These are phyloP conservation scores for Schizopygopsis pylzovi DNA, from an alignment of 2,797 vertebrate species.

Conservation along the genomic window DNA sequence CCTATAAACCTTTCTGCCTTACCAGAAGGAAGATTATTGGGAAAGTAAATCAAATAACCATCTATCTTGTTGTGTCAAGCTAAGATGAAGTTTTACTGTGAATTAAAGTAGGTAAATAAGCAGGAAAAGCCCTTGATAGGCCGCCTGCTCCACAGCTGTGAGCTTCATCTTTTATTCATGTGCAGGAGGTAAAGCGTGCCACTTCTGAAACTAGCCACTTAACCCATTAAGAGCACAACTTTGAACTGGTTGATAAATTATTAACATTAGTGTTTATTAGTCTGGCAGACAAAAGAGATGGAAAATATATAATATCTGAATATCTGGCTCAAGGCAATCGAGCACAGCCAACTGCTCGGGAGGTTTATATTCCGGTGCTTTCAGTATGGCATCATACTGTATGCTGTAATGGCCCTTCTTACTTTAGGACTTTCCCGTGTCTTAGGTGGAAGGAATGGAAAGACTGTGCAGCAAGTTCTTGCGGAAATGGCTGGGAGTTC, in stretches of 20 bases:
- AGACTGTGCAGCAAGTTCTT: too few species aligned
- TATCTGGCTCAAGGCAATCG: too few species aligned
- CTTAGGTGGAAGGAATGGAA: too few species aligned
- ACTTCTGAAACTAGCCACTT: slow-evolving; percentile 85
- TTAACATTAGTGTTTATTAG: slow-evolving; percentile 81
- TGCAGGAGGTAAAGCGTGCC: slow-evolving; percentile 74
- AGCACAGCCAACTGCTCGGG: too few species aligned
- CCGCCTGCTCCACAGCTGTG: slow-evolving; percentile 80
- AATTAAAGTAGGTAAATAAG: slow-evolving; percentile 56
- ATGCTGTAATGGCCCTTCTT: too few species aligned
- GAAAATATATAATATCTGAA: slow-evolving; percentile 42
- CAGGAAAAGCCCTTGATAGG: slow-evolving; percentile 69
- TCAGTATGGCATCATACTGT: too few species aligned
- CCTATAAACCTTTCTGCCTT: neutral
- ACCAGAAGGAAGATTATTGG: neutral
- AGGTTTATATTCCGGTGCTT: too few species aligned
- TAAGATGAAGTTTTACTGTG: slow-evolving; percentile 49
- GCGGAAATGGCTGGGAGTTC: too few species aligned
- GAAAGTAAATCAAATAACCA: slow-evolving; percentile 31
- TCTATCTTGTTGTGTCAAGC: slow-evolving; percentile 66
- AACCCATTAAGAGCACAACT: slow-evolving; percentile 83
- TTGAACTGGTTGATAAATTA: slow-evolving; percentile 79
- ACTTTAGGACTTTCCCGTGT: too few species aligned
- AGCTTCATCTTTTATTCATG: slow-evolving; percentile 93
- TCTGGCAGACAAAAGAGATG: slow-evolving; percentile 61